Conservation (phyloP, 2,113 vertebrate genomes). For the Sitta europaea region DNA sequence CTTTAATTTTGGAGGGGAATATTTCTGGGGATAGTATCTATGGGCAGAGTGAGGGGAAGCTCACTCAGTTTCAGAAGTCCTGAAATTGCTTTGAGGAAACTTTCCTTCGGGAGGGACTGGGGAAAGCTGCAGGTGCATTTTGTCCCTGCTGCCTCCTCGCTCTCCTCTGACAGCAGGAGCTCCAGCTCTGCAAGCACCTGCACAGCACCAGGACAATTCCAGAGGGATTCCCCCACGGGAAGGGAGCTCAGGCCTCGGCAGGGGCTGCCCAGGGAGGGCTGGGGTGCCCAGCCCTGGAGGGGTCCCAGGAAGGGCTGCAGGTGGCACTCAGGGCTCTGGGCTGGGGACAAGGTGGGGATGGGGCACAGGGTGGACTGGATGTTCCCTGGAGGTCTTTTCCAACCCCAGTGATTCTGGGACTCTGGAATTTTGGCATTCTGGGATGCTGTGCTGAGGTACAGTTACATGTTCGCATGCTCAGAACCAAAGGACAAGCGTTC, state of each 20-base stretch:
- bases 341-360: rapidly evolving
- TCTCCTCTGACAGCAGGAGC: not conserved
- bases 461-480: not conserved
- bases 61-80: not conserved
- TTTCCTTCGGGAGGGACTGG: not conserved
- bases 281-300: not conserved
- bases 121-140: not conserved
- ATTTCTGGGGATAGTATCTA: not conserved
- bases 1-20: not conserved
- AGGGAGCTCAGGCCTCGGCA: rapidly evolving
- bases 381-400: not conserved
- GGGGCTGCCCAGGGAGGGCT: not conserved
- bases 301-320: rapidly evolving
- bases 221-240: not conserved
- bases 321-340: not conserved
- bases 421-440: not conserved
- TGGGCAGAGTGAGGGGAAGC: not conserved
- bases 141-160: not conserved
- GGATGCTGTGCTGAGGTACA: not conserved
- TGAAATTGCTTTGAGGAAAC: not conserved
- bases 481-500: not conserved
- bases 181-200: not conserved
- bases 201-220: not conserved
- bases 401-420: not conserved
- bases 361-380: rapidly evolving